phyloP scores from a whole-genome alignment of 2,797 vertebrate genomes.

The Diceros bicornis region DNA sequence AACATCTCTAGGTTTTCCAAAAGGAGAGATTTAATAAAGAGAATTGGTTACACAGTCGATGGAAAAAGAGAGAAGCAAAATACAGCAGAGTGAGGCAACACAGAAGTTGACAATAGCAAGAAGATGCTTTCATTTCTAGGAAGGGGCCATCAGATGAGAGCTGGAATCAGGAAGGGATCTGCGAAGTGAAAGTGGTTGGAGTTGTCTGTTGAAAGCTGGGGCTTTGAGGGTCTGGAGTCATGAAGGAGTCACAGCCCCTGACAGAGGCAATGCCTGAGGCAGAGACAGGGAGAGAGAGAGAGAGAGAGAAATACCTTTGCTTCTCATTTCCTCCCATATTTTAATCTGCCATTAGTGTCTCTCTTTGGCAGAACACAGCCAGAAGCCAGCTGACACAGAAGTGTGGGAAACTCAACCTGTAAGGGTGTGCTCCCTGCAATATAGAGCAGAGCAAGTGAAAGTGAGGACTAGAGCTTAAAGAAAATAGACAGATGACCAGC shows the following conservation, averaged over 20 bases:
- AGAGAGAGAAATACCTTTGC: background rate
- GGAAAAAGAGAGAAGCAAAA: conserved; percentile 49
- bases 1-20: conserved; percentile 42
- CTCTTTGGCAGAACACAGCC: background rate
- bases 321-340: background rate
- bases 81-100: background rate
- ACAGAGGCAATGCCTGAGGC: background rate
- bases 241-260: background rate
- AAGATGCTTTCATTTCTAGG: background rate
- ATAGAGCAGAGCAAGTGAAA: background rate
- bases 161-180: background rate
- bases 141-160: background rate
- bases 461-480: background rate
- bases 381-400: background rate
- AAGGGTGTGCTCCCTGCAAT: background rate
- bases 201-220: background rate
- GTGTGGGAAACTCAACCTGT: background rate
- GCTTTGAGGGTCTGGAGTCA: background rate
- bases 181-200: background rate
- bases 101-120: background rate
- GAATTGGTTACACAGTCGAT: background rate
- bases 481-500: background rate
- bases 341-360: background rate
- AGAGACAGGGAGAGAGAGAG: background rate
- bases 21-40: background rate